Base-by-base conservation (phyloP, 2,888 invertebrate genomes). In the Cephus sareptanus region DNA sequence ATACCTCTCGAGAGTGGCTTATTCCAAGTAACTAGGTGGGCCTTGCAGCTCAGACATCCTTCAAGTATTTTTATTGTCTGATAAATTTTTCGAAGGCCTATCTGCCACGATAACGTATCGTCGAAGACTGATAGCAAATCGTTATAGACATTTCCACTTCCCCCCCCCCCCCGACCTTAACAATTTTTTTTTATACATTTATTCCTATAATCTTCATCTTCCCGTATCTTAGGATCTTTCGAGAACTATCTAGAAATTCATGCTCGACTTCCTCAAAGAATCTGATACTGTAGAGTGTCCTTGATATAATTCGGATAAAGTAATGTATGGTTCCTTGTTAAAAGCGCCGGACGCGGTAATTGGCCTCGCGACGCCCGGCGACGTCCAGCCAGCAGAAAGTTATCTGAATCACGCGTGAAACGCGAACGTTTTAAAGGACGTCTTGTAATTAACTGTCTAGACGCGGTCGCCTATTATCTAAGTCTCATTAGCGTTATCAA, bases 401-500 rank as follows among this genome's bases (percentile, higher is more conserved):
- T 34, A 71, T 71, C 33, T 70, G 30, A 70, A 31, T 31, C 31
- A 23, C 70, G 31, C 70, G 70, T 33, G 70, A 70, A 40, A 80
- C 80, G 82, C 83, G 83, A 84, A 84, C 56, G 83, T 85, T 89
- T 86, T 86, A 89, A 88, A 87, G 88, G 88, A 87, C 88, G 87
- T 86, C 85, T 87, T 85, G 87, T 89, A 89, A 89, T 89, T 88
- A 89, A 88, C 89, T 86, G 89, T 89, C 89, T 89, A 89, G 90
- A 90, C 90, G 87, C 85, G 71, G 33, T 85, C 86, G 87, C 31
- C 87, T 88, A 89, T 89, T 90, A 90, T 90, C 90, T 89, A 87
- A 85, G 85, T 86, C 88, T 89, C 87, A 90, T 90, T 90, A 90
- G 85, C 88, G 88, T 90, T 90, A 89, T 90, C 90, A 89, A 88